Base-by-base conservation (phyloP, 1,140 invertebrate species). In the Drosophila prosaltans region DNA sequence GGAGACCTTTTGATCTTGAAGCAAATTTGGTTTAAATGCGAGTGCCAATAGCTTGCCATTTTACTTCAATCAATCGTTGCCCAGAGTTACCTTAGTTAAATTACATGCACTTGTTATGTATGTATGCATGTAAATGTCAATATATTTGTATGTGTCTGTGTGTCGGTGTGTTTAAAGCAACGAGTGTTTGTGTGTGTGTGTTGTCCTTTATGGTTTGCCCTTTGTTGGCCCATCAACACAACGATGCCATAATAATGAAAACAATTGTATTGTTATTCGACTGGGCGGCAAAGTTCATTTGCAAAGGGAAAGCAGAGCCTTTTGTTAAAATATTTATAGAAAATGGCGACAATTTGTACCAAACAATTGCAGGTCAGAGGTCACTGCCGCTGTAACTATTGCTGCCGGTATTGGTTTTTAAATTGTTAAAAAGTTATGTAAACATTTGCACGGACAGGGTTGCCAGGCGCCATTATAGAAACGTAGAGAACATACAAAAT, bases 311-410 rank as follows among this genome's bases (percentile, higher is more conserved):
- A 21, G n/a, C 8, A 51, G 45, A 51, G 45, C 43, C 55, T 63
- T 72, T 75, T 79, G 76, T 79, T 86, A 51, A 82, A 82, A 76
- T 80, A 86, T 86, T 86, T 86, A 82, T 79, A 72, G 72, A 82
- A 86, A 79, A 68, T 75, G 75, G 45, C 73, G 74, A 68, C 82
- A 77, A 78, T 81, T 85, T 88, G 72, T 57, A 65, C 24, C 64
- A 77, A 73, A 67, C 79, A 88, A 82, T 80, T 86, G 79, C n/a
- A 57, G 63, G 55, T 63, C 73, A 77, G 66, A 11, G 57, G 45
- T 61, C n/a, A 1, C 45, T 9, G 21, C 9, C 26, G 21, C 5
- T 24, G 21, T 16, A 16, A 16, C 16, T 16, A 16, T 3, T 10
- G 8, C 26, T 51, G 21, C 2, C 26, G 45, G 8, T 51, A 51